These are phyloP conservation scores for Poecile montanus DNA, from an alignment of 2,797 vertebrate genomes.

Conservation along the genomic window DNA sequence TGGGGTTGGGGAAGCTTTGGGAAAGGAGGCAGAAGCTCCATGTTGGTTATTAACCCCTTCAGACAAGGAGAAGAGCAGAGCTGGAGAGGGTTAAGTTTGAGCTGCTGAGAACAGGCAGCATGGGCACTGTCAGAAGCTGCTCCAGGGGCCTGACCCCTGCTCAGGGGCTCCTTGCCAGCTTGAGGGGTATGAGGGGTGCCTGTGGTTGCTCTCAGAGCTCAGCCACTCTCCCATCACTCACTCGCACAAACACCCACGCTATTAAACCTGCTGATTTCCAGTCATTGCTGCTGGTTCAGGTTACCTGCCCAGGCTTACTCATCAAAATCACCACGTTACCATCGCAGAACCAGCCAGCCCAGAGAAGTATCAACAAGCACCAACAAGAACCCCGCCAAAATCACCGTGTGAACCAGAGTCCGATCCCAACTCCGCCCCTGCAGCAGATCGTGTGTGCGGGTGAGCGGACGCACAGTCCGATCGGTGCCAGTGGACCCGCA, in stretches of 20 bases:
- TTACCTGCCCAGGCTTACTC: slow-evolving; percentile 55
- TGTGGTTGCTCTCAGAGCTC: background rate
- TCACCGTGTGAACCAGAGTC: slow-evolving; percentile 67
- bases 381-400: slow-evolving; percentile 68
- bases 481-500: slow-evolving; percentile 28
- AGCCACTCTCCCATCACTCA: slow-evolving; percentile 11
- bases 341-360: slow-evolving; percentile 48
- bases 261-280: slow-evolving; percentile 24
- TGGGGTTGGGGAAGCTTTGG: background rate
- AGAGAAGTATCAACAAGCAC: slow-evolving; percentile 72
- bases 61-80: background rate
- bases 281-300: slow-evolving; percentile 43
- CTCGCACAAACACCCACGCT: background rate
- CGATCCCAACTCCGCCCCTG: slow-evolving; percentile 45
- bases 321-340: slow-evolving; percentile 49
- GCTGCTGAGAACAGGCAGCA: background rate
- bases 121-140: background rate
- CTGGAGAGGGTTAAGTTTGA: background rate
- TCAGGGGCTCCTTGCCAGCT: background rate
- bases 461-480: slow-evolving; percentile 20
- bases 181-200: rapidly evolving
- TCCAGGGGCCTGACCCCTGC: background rate
- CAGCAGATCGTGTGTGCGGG: slow-evolving; percentile 49
- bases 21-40: background rate
- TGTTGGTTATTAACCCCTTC: background rate